Evolutionary conservation across 2,113 vertebrate species (phyloP).

Genomic region (Orientallactaga bullata): DNA sequence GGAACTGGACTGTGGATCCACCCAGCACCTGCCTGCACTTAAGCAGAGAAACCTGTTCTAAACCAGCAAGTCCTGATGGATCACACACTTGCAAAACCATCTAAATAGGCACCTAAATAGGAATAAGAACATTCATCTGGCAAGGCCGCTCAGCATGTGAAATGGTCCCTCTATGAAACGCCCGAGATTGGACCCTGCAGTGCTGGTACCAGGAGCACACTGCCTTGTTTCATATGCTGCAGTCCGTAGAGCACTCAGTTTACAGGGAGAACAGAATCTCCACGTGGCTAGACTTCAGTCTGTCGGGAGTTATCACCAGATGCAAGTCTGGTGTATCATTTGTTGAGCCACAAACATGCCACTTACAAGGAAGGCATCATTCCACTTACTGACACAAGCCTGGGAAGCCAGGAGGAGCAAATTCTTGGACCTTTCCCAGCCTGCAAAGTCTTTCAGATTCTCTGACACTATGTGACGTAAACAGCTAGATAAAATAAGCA

Average conservation of each 20-base stretch:
- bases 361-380: background rate
- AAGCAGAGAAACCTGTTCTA: slow-evolving; percentile 21
- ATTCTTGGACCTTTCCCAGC: background rate
- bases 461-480: background rate
- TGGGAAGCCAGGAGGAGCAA: background rate
- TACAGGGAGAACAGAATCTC: background rate
- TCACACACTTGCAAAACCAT: background rate
- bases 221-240: background rate
- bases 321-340: background rate
- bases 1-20: background rate
- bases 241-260: background rate
- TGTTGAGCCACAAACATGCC: background rate
- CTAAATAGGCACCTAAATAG: background rate
- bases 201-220: background rate
- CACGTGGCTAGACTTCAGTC: background rate
- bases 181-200: background rate
- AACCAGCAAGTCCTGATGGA: slow-evolving; percentile 20
- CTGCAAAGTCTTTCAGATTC: background rate
- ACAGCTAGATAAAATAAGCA: background rate
- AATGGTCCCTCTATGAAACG: background rate
- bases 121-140: background rate
- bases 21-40: background rate
- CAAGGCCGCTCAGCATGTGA: background rate
- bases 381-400: background rate
- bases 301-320: background rate